These are phyloP conservation scores for Setipinna tenuifilis DNA, from an alignment of 2,797 vertebrate genomes.

Conservation along the genomic window DNA sequence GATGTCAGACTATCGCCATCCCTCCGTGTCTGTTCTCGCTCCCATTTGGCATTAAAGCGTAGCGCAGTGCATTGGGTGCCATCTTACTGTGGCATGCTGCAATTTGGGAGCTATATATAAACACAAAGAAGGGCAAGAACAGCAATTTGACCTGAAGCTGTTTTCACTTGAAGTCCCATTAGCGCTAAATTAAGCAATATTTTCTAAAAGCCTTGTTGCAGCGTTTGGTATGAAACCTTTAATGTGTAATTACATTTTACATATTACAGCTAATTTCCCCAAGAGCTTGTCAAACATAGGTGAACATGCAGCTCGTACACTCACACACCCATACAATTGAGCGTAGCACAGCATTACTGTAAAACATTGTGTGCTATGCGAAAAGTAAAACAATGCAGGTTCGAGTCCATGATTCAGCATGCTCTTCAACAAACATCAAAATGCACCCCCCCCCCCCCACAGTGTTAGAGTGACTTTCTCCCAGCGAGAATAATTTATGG, in stretches of 20 bases:
- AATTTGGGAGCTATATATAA: constrained; percentile 8
- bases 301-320: not conserved
- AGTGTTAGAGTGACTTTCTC: not conserved
- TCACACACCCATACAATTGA: not conserved
- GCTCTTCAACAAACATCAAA: too few relatives aligned
- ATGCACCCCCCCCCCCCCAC: not conserved
- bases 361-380: too few relatives aligned
- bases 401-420: too few relatives aligned
- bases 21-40: constrained; percentile 18
- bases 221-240: not conserved
- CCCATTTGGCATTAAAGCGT: not conserved
- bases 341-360: too few relatives aligned
- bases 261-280: not conserved
- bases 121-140: not conserved
- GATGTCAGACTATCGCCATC: not conserved
- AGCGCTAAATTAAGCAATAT: not conserved
- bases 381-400: too few relatives aligned
- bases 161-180: not conserved
- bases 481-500: too few relatives aligned
- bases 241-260: not conserved
- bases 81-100: not conserved
- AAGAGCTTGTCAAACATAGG: constrained; percentile 8
- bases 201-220: not conserved
- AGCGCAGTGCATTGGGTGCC: not conserved
- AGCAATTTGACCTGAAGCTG: not conserved